Evolutionary conservation across 2,797 vertebrate genomes (phyloP), one percentile per base, ranked within the genome.

Genomic region (Euthynnus affinis): DNA sequence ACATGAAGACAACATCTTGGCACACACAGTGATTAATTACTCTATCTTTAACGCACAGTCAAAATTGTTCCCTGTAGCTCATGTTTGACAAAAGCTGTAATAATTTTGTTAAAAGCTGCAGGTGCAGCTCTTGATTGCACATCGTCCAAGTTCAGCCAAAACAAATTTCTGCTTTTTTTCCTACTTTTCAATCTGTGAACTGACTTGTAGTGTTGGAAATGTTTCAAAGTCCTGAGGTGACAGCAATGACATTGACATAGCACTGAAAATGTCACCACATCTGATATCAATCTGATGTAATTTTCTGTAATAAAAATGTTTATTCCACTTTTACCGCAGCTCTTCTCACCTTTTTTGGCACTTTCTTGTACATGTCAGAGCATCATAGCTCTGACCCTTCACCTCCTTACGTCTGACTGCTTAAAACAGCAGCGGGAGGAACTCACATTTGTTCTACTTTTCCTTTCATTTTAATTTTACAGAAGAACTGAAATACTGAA

Each of bases 1-100:
- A 58, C 73, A 79, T 81, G 20, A 79, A 81, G 71, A 66, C 56
- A 57, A 37, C 62, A 74, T 37, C 57, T 72, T 85, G 86, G 78
- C 82, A 34, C 22, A 53, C 53, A 12, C 7, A 1, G 4, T 72
- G 63, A 81, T 83, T 79, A 63, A 80, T 84, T 79, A 77, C 55
- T 56, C 18, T 2, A 1, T 44, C 48, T 81, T 60, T 56, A 46
- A 61, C n/a, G 37, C 61, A 40, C 46, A 44, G 49, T 44, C 51
- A 6, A 68, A 62, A 59, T 23, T 32, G 10, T 57, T 76, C 51
- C 42, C 64, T 20, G 42, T 22, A 6, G 66, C 53, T 56, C 34
- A n/a, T 13, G 3, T 78, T 67, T 56, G 61, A 80, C 56, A 65
- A 60, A 76, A 32, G 37, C 48, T 70, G 74, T 51, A 62, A 56